Percentiles rank a stretch among this genome's conserved stretches.
phyloP scores from a whole-genome alignment of 2,797 vertebrate species.

The Pseudomugil tenellus region DNA sequence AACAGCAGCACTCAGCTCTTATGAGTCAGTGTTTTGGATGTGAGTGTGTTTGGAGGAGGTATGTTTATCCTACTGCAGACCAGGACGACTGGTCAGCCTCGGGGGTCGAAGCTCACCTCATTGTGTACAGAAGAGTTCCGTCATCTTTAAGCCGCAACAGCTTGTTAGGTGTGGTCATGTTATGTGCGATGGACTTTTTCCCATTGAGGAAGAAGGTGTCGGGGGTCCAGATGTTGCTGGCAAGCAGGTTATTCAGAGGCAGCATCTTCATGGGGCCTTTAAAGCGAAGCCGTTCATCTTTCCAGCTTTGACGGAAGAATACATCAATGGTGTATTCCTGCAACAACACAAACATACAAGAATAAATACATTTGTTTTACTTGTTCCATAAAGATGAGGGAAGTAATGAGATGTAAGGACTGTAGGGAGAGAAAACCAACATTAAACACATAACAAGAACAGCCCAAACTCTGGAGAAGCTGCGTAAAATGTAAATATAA shows the following conservation, averaged over 20 bases:
- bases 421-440: background rate
- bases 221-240: conserved; percentile 95
- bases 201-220: conserved; percentile 97
- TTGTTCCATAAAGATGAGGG: background rate
- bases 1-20: conserved; percentile 5
- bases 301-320: conserved; percentile 96
- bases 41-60: conserved; percentile 14
- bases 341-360: background rate
- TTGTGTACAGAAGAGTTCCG: conserved; percentile 93
- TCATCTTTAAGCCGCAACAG: conserved; percentile 92
- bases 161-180: conserved; percentile 96
- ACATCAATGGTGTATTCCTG: conserved; percentile 96
- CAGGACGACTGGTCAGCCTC: background rate
- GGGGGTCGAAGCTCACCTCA: conserved; percentile 83
- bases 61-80: background rate
- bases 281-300: conserved; percentile 92
- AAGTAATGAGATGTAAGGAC: background rate
- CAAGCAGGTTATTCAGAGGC: conserved; percentile 92
- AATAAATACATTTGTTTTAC: too few relatives aligned
- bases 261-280: conserved; percentile 95
- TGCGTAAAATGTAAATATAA: too few relatives aligned
- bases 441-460: too few relatives aligned
- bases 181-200: conserved; percentile 95
- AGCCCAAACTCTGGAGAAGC: too few relatives aligned
- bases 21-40: conserved; percentile 26